phyloP scores from a whole-genome alignment of 2,797 vertebrate species.

The Gadopsis bispinosus region DNA sequence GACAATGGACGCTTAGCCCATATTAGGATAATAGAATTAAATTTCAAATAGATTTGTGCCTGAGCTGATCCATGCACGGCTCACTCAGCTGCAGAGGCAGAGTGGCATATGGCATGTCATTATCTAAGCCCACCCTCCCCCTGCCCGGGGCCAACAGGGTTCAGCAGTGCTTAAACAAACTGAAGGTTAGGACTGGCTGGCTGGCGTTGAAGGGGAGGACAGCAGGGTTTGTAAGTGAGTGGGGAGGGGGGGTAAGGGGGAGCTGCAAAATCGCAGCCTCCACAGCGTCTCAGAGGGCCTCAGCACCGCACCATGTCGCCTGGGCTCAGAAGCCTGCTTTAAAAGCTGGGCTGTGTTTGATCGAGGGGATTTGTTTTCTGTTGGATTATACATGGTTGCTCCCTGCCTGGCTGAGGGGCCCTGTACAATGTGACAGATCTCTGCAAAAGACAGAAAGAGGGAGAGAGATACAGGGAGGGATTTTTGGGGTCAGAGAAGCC shows the following conservation, averaged over 20 bases:
- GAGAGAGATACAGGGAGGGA: slow-evolving; percentile 66
- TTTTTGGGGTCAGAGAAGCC: slow-evolving; percentile 78
- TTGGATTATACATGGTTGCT: slow-evolving; percentile 79
- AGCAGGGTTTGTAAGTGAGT: slow-evolving; percentile 52
- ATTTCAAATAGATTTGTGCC: slow-evolving; percentile 81
- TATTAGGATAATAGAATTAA: slow-evolving; percentile 85
- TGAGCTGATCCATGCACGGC: slow-evolving; percentile 67
- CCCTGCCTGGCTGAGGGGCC: slow-evolving; percentile 71
- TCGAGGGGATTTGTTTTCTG: slow-evolving; percentile 80
- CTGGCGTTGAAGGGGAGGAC: slow-evolving; percentile 73
- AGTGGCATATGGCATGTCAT: slow-evolving; percentile 82
- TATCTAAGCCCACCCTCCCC: slow-evolving; percentile 74
- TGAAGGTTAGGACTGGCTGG: slow-evolving; percentile 79
- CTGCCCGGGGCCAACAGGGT: slow-evolving; percentile 77
- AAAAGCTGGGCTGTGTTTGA: slow-evolving; percentile 78
- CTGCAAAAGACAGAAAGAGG: slow-evolving; percentile 45
- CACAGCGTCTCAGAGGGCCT: slow-evolving; percentile 72
- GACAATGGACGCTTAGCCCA: slow-evolving; percentile 78
- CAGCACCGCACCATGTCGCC: slow-evolving; percentile 68
- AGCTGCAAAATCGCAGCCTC: slow-evolving; percentile 68
- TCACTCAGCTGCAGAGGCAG: slow-evolving; percentile 75
- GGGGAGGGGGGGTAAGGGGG: slow-evolving; percentile 3
- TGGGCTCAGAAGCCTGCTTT: slow-evolving; percentile 73
- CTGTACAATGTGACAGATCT: slow-evolving; percentile 76
- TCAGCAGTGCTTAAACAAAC: slow-evolving; percentile 85